Percentiles rank a stretch among this genome's conserved stretches.
Conservation (phyloP, 2,113 vertebrate genomes). For the Lathamus discolor region DNA sequence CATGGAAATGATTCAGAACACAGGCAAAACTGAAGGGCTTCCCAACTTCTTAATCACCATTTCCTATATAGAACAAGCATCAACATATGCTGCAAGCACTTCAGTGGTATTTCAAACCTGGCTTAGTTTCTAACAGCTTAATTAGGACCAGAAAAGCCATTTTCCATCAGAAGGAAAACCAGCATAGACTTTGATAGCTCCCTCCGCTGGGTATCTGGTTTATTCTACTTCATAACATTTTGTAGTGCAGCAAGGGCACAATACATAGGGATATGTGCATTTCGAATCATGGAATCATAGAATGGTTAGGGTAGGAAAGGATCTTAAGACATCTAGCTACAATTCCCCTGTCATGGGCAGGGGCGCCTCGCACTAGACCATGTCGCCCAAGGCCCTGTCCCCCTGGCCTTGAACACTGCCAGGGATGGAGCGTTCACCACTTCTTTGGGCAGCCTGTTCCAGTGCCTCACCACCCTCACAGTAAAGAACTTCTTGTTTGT, state of each 20-base stretch:
- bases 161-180: background rate
- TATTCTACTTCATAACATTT: background rate
- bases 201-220: background rate
- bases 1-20: background rate
- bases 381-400: background rate
- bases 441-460: background rate
- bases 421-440: background rate
- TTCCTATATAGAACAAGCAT: constrained; percentile 4
- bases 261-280: background rate
- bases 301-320: background rate
- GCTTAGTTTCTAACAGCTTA: background rate
- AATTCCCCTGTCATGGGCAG: background rate
- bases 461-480: background rate
- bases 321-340: background rate
- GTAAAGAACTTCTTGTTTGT: background rate
- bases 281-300: background rate
- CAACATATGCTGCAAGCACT: background rate
- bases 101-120: constrained; percentile 1
- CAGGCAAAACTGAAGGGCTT: background rate
- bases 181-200: background rate
- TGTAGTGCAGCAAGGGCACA: background rate
- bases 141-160: constrained; percentile 6
- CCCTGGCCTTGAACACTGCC: background rate
- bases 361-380: background rate
- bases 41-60: background rate